phyloP scores from a whole-genome alignment of 2,113 vertebrate species.

The Zeus faber region DNA sequence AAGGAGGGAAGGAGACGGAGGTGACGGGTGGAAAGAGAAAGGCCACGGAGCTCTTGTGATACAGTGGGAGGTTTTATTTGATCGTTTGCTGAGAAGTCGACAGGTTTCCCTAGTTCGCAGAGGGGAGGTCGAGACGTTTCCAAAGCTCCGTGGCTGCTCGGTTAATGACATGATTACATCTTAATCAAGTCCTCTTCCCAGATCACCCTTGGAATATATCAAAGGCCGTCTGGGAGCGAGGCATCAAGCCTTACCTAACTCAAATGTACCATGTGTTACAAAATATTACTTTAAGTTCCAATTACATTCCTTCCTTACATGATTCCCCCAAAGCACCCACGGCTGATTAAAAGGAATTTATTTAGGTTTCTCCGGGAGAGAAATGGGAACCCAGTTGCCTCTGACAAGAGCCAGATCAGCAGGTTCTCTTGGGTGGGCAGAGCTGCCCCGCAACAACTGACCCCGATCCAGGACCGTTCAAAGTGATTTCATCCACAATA shows the following conservation, averaged over 20 bases:
- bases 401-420: conserved; percentile 58
- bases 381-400: conserved; percentile 38
- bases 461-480: conserved; percentile 44
- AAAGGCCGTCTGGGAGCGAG: conserved; percentile 30
- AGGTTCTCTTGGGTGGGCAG: conserved; percentile 55
- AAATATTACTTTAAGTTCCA: conserved; percentile 54
- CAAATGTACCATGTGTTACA: conserved; percentile 50
- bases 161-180: conserved; percentile 26
- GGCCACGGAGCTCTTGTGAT: too few species aligned
- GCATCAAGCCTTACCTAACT: conserved; percentile 44
- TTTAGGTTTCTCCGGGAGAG: conserved; percentile 53
- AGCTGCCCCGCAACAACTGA: conserved; percentile 39
- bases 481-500: conserved; percentile 43
- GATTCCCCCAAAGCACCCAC: conserved; percentile 45
- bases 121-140: too few species aligned
- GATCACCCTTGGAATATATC: conserved; percentile 30
- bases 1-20: too few species aligned
- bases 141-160: conserved; percentile 19
- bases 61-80: too few species aligned
- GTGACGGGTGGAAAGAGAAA: neutral
- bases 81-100: too few species aligned
- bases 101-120: too few species aligned
- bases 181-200: conserved; percentile 32
- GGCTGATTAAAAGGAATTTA: conserved; percentile 68
- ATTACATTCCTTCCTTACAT: conserved; percentile 69